phyloP scores from a whole-genome alignment of 2,113 vertebrate species.

The Bucco capensis region DNA sequence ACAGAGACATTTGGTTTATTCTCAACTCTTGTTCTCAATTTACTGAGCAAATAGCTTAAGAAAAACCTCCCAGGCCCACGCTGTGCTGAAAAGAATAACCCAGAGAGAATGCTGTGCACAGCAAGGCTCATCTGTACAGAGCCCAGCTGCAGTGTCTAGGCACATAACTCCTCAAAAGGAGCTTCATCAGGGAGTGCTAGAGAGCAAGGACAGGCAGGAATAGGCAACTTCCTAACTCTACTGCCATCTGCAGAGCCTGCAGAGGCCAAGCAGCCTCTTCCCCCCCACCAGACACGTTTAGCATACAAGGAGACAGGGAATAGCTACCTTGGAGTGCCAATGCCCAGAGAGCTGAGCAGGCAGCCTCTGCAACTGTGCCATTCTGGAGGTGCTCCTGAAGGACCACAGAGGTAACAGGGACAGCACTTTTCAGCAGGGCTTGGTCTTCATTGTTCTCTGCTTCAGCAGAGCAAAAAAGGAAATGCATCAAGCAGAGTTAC shows the following conservation, averaged over 20 bases:
- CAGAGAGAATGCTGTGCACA: background rate
- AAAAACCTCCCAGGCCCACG: background rate
- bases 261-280: background rate
- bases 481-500: too few relatives aligned
- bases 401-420: background rate
- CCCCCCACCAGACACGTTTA: background rate
- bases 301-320: background rate
- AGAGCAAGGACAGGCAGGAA: background rate
- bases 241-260: conserved; percentile 58
- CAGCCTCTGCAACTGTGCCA: background rate
- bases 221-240: conserved; percentile 7
- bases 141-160: background rate
- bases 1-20: background rate
- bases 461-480: background rate
- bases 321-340: conserved; percentile 71
- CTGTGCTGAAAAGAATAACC: background rate
- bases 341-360: conserved; percentile 70
- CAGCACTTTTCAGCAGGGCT: conserved; percentile 13
- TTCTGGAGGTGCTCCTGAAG: conserved; percentile 40
- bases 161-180: background rate
- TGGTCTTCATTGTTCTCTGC: background rate
- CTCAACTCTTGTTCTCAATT: background rate
- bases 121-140: background rate
- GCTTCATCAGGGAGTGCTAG: background rate
- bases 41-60: background rate